Evolutionary conservation across 2,888 invertebrate species (phyloP).

Genomic region (Protonemura montana): DNA sequence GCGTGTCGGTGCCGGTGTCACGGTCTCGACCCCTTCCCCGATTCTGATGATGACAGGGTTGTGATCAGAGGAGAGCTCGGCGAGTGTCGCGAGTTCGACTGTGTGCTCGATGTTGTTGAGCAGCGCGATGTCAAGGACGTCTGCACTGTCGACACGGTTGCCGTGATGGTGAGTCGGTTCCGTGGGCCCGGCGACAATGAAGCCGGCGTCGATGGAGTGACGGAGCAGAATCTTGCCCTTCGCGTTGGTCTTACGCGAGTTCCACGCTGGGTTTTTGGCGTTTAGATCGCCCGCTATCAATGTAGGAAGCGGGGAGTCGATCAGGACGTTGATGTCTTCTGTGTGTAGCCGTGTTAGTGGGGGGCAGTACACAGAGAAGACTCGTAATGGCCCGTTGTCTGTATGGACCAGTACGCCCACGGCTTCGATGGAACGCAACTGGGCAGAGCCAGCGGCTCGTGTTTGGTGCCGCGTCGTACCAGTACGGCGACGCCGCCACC

Average conservation of each 20-base stretch:
- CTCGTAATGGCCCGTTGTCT: not conserved
- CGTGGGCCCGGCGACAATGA: not conserved
- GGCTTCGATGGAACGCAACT: not conserved
- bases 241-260: not conserved
- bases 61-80: slow-evolving; percentile 26
- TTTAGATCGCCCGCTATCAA: slow-evolving; percentile 23
- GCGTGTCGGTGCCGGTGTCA: not conserved
- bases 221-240: not conserved
- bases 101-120: not conserved
- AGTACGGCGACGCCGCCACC: slow-evolving; percentile 32
- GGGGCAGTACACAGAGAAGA: slow-evolving; percentile 20
- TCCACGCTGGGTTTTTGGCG: slow-evolving; percentile 34
- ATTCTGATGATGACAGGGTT: not conserved
- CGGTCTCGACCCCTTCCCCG: not conserved
- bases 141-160: not conserved
- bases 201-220: not conserved
- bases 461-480: not conserved
- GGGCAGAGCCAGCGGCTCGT: not conserved
- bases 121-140: slow-evolving; percentile 25
- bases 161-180: slow-evolving; percentile 19
- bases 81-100: not conserved
- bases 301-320: not conserved
- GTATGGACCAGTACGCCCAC: not conserved
- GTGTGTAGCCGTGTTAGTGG: not conserved
- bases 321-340: not conserved